Base-by-base conservation (phyloP, 2,888 invertebrate species). In the Mimumesa dahlbomi region DNA sequence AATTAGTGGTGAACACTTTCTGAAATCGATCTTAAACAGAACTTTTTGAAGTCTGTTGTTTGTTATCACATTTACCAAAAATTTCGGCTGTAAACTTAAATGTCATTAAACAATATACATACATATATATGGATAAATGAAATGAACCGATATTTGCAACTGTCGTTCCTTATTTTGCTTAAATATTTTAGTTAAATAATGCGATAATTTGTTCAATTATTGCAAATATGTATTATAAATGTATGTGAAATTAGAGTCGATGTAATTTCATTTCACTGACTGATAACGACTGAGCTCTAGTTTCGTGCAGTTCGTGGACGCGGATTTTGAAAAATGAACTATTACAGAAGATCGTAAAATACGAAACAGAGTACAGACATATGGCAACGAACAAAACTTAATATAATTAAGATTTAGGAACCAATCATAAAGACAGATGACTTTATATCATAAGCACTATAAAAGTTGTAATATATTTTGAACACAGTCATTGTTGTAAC, bases 401-500 rank as follows among this genome's bases (percentile, higher is more conserved):
- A 54, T 56, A 38, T 65, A 50, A 59, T 59, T 63, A 70, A 77
- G 61, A 78, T 70, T 76, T 78, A 69, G 68, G 73, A 74, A 69
- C 34, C 61, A 59, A 68, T 62, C 50, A 46, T 67, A 58, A 64
- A 65, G 69, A 70, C 43, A 64, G 70, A 65, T 54, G 67, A 79
- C 61, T 68, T 74, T 65, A 59, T 78, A 75, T 58, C 36, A 43
- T 71, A 78, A 73, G 49, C 67, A 73, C 46, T 68, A 71, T 57
- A 56, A 73, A 71, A 73, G 49, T 67, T 78, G 52, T 70, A 75
- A 66, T 73, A 77, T 75, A 77, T 78, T 73, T 78, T 75, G 68
- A 71, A 74, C 70, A 73, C 61, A 43, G 45, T 69, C 49, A 66
- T 75, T 72, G 67, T 77, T 75, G 61, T 72, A 73, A 46, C 36